Evolutionary conservation across 2,888 invertebrate species (phyloP), one percentile per base, ranked within the genome.

Genomic region (Drosophila greeni): DNA sequence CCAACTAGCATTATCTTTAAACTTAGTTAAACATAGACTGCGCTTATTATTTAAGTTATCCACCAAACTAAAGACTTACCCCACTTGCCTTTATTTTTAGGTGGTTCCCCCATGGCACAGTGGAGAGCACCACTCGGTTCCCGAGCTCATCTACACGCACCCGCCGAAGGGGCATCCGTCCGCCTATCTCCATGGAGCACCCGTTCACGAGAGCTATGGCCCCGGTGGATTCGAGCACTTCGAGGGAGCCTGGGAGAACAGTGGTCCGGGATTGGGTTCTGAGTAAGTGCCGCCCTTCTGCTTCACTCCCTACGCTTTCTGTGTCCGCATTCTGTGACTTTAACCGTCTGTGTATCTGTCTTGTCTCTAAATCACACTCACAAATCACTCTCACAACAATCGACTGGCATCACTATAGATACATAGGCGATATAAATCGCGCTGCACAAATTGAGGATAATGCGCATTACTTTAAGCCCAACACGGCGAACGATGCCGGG

Each of bases 211-310:
- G 47, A 79, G 57, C 33, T 84, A 86, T 20, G 87, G 87, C 2
- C 86, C 86, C 9, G 82, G 84, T 23, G 82, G 84, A 29, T 89
- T 89, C 59, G 90, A 91, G 29, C 90, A 91, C 68, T 90, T 90
- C 57, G 89, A 89, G 52, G 90, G 90, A 37, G 91, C 91, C 69
- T 92, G 92, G 91, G 91, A 91, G 72, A 89, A 91, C 8, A 92
- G 92, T 4, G 92, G 92, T 3, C 92, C 92, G 8, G 92, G 92
- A 16, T 87, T 92, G 72, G 92, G 92, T 40, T 91, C 90, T 76
- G 92, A 92, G 92, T 92, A 82, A 90, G 91, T 90, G n/a, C 37
- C n/a, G 3, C 23, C n/a, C 31, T 16, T 36, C 18, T 23, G 36
- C 5, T 36, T 11, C 18, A 3, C 40, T 18, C 7, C 31, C 24